These are phyloP conservation scores for Tryphoninae sp. DNA, from an alignment of 2,888 invertebrate species.

Conservation along the genomic window DNA sequence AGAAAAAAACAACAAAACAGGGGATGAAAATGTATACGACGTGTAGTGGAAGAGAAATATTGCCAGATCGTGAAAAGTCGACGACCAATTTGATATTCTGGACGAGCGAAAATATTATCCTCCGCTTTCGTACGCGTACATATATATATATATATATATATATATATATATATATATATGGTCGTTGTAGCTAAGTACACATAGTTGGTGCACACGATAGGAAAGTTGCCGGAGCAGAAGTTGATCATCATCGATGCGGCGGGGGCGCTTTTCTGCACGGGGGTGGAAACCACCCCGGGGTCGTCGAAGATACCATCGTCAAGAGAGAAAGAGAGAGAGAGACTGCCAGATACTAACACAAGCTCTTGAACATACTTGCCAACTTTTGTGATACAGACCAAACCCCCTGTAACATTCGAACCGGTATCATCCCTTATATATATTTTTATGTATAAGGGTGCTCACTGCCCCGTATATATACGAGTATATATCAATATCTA, in stretches of 20 bases:
- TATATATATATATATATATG: conserved; percentile 2
- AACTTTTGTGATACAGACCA: conserved; percentile 21
- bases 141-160: conserved; percentile 6
- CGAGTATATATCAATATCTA: background rate
- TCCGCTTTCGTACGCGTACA: background rate
- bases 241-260: conserved; percentile 48
- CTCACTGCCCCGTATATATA: no score
- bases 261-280: background rate
- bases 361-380: conserved; percentile 15
- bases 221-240: conserved; percentile 42
- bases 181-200: background rate
- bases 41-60: conserved; percentile 33
- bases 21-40: background rate
- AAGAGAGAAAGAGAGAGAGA: background rate
- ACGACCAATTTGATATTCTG: conserved; percentile 38
- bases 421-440: background rate
- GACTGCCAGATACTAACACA: background rate
- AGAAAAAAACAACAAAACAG: background rate
- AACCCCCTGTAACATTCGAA: conserved; percentile 1
- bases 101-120: conserved; percentile 43
- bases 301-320: background rate
- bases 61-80: conserved; percentile 15
- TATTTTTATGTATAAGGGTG: no score
- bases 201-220: conserved; percentile 7
- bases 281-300: background rate